Base-by-base conservation (phyloP, 2,113 vertebrate genomes). In the Lampris megalopsis region DNA sequence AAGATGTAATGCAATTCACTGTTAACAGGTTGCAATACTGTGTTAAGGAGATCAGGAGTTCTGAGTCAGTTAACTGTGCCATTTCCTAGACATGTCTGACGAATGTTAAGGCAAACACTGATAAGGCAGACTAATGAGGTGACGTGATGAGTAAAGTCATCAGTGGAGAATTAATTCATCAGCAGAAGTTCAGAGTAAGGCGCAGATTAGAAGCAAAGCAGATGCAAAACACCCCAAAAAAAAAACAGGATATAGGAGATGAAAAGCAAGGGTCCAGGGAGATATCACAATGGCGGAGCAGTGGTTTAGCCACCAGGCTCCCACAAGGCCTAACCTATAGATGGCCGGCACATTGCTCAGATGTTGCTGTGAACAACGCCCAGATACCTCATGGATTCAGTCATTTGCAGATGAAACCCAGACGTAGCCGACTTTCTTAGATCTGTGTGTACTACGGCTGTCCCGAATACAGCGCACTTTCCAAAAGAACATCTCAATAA, bases 41-140 rank as follows among this genome's bases (percentile, higher is more conserved):
- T 45, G 43, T 24, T 24, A 79, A 49, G n/a, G n/a, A 77, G 10
- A 54, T 24, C 24, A 24, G 24, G 0, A 4, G 45, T 50, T 13
- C 49, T 11, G 64, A 65, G 24, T 73, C 41, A 45, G 43, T 7
- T 45, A 45, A 65, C 41, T 43, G 24, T 9, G 54, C 64, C 60
- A 57, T 59, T 48, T 52, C 50, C 2, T 53, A n/a, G 9, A 53
- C 3, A 52, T 71, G 54, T 57, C 24, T 13, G 60, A 63, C 7
- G 6, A 9, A 41, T 2, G 3, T 24, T 24, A 24, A 47, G 47
- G 40, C 10, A 45, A 57, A 42, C 49, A 50, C 41, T 4, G 5
- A 24, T 4, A 41, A 43, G 41, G 37, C 71, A 52, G 71, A 73
- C 67, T 60, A 42, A 83, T 80, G 47, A 48, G 49, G 57, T 50